Evolutionary conservation across 2,888 invertebrate genomes (phyloP).

Genomic region (Philhelius pedissequus): DNA sequence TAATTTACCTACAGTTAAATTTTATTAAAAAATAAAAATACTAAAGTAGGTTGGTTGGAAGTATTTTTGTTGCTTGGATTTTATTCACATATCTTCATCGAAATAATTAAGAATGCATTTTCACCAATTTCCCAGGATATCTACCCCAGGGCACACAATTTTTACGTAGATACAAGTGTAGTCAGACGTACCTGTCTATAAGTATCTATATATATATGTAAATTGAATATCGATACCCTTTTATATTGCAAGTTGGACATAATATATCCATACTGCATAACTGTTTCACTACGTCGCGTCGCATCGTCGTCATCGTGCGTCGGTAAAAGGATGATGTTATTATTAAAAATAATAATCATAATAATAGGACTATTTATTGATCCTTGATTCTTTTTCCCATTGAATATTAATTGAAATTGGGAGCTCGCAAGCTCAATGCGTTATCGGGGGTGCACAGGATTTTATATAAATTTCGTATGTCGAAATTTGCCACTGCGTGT

Average conservation of each 20-base stretch:
- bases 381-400: constrained; percentile 45
- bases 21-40: constrained; percentile 19
- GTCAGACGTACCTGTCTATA: neutral
- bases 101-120: constrained; percentile 59
- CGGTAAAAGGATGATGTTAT: constrained; percentile 45
- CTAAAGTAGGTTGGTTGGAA: neutral
- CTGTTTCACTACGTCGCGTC: neutral
- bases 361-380: constrained; percentile 65
- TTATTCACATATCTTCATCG: constrained; percentile 6
- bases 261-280: neutral
- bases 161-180: neutral
- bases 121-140: constrained; percentile 48
- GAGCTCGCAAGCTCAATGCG: constrained; percentile 34
- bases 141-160: constrained; percentile 21
- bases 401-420: constrained; percentile 64
- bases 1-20: constrained; percentile 42
- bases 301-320: neutral
- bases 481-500: neutral
- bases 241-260: neutral
- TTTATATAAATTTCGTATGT: constrained; percentile 14
- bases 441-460: constrained; percentile 55
- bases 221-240: constrained; percentile 39
- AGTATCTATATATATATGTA: neutral
- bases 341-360: constrained; percentile 69
- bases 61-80: neutral